Conservation (phyloP, 2,888 invertebrate species). For the Platerodrilus igneus region DNA sequence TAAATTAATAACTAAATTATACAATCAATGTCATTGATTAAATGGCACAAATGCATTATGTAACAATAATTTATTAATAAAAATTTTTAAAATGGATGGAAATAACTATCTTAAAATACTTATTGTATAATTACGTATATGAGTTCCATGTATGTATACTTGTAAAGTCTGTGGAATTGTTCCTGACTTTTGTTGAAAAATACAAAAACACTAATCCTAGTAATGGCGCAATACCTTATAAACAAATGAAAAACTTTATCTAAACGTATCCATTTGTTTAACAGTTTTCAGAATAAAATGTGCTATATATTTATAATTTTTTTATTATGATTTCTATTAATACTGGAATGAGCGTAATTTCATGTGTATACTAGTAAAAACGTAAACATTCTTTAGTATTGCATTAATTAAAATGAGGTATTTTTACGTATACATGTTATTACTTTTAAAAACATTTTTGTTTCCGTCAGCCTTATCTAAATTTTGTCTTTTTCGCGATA, state of each 20-base stretch:
- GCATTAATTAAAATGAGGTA: slow-evolving; percentile 50
- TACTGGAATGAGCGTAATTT: slow-evolving; percentile 46
- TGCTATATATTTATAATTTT: no score
- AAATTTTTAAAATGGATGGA: slow-evolving; percentile 23
- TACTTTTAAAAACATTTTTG: slow-evolving; percentile 14
- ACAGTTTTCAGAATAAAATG: no score
- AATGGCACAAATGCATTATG: slow-evolving; percentile 28
- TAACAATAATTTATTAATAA: slow-evolving; percentile 20
- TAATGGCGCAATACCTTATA: no score
- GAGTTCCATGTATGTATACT: slow-evolving; percentile 45
- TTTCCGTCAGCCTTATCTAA: slow-evolving; percentile 17
- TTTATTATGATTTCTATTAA: slow-evolving; percentile 34
- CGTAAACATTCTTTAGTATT: slow-evolving; percentile 13
- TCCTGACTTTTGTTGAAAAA: no score
- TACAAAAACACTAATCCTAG: no score
- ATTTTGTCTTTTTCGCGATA: background rate
- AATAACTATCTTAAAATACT: slow-evolving; percentile 27
- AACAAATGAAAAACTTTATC: no score
- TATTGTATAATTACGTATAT: slow-evolving; percentile 44
- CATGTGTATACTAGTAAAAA: slow-evolving; percentile 38
- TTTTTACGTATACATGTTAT: slow-evolving; percentile 60
- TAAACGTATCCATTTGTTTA: no score
- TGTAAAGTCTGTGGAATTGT: no score
- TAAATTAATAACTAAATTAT: no score
- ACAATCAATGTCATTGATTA: slow-evolving; percentile 25